phyloP scores from a whole-genome alignment of 2,888 invertebrate species.

The Athetis lepigone region DNA sequence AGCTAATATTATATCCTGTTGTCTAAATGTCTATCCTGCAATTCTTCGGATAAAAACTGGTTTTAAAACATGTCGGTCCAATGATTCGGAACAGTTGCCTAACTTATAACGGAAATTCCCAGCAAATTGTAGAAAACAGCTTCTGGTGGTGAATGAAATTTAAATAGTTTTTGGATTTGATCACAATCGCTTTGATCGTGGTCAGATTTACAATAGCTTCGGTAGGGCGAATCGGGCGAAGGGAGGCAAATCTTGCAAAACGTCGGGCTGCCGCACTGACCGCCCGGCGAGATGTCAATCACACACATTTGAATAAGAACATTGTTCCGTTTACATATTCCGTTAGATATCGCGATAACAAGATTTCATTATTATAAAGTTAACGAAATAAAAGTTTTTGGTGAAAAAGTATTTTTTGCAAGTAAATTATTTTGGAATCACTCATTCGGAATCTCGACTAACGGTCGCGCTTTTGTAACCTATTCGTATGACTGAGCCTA shows the following conservation, averaged over 20 bases:
- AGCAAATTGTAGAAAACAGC: conserved; percentile 72
- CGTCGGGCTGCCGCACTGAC: conserved; percentile 73
- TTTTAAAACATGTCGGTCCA: conserved; percentile 49
- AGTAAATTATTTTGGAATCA: conserved; percentile 72
- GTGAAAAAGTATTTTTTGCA: conserved; percentile 75
- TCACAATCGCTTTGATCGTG: conserved; percentile 84
- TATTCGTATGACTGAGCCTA: conserved; percentile 48
- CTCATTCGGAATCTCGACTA: conserved; percentile 81
- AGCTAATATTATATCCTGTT: not conserved
- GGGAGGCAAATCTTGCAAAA: conserved; percentile 72
- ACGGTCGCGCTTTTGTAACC: conserved; percentile 80
- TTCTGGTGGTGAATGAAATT: conserved; percentile 77
- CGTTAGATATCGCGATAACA: conserved; percentile 86
- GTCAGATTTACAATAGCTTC: conserved; percentile 83
- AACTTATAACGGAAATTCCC: conserved; percentile 81
- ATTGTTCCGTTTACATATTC: conserved; percentile 84
- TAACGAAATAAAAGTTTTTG: conserved; percentile 84
- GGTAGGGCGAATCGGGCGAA: conserved; percentile 66
- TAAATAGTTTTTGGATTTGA: conserved; percentile 83
- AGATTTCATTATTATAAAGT: conserved; percentile 81
- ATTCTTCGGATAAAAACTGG: conserved; percentile 45
- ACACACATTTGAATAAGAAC: conserved; percentile 86
- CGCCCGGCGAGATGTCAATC: conserved; percentile 90
- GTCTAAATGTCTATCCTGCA: conserved; percentile 3
- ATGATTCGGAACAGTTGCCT: conserved; percentile 60